phyloP scores from a whole-genome alignment of 1,140 invertebrate genomes.

The Platorchestia sp. region DNA sequence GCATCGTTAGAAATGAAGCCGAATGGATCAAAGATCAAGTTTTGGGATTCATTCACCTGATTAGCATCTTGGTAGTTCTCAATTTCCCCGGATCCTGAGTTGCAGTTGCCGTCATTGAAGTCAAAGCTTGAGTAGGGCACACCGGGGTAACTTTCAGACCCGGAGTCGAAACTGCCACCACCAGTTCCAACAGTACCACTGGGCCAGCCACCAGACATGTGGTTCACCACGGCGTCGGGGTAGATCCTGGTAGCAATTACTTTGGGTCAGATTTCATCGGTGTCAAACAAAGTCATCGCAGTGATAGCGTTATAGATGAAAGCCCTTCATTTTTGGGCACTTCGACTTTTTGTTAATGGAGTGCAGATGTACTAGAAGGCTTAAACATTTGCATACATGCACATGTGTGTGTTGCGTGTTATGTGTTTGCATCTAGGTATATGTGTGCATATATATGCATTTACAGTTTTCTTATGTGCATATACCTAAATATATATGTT shows the following conservation, averaged over 20 bases:
- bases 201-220: slow-evolving; percentile 62
- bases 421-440: too few species aligned
- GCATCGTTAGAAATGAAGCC: neutral
- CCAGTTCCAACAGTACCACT: slow-evolving; percentile 45
- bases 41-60: slow-evolving; percentile 35
- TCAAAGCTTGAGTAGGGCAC: slow-evolving; percentile 56
- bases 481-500: too few species aligned
- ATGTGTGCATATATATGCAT: too few species aligned
- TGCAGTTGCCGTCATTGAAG: slow-evolving; percentile 62
- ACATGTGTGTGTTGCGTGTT: too few species aligned
- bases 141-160: slow-evolving; percentile 51
- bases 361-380: too few species aligned
- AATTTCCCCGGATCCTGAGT: slow-evolving; percentile 57
- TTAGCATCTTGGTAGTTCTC: slow-evolving; percentile 60
- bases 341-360: too few species aligned
- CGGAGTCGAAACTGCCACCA: slow-evolving; percentile 51
- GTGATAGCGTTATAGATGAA: too few species aligned
- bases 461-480: too few species aligned
- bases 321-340: too few species aligned
- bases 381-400: too few species aligned
- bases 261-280: neutral
- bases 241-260: neutral
- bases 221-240: slow-evolving; percentile 60
- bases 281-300: too few species aligned
- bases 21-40: neutral